phyloP scores from a whole-genome alignment of 1,140 invertebrate genomes.

The Ceratina australensis region DNA sequence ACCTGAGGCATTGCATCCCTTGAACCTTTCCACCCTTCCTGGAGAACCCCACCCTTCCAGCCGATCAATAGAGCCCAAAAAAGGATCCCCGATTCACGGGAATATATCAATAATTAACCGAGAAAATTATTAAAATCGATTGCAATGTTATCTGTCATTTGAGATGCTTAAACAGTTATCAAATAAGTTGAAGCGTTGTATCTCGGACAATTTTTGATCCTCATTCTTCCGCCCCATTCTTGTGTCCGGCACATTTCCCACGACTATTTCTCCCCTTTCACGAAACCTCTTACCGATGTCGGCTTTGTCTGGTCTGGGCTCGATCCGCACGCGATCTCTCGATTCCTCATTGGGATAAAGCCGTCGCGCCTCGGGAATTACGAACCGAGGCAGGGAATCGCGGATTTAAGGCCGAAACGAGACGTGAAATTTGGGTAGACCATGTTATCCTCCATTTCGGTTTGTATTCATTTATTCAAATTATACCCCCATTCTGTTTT shows the following conservation, averaged over 20 bases:
- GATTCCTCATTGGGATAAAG: neutral
- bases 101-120: too few species aligned
- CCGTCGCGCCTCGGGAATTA: neutral
- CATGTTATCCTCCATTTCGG: too few species aligned
- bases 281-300: neutral
- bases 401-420: too few species aligned
- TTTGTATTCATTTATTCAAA: too few species aligned
- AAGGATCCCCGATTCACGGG: conserved; percentile 8
- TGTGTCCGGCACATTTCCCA: neutral
- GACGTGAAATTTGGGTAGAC: too few species aligned
- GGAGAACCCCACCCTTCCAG: conserved; percentile 24
- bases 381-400: too few species aligned
- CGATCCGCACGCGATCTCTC: neutral
- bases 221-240: neutral
- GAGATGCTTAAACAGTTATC: too few species aligned
- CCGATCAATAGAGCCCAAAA: conserved; percentile 42
- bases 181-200: too few species aligned
- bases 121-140: too few species aligned
- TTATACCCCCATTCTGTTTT: too few species aligned
- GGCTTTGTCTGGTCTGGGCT: neutral
- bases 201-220: too few species aligned
- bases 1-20: conserved; percentile 54
- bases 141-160: too few species aligned
- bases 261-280: neutral
- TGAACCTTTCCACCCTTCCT: conserved; percentile 43